A percentile compares a stretch with the other conserved stretches of the same genome.
Conservation (phyloP, 2,113 vertebrate genomes). For the Rousettus leschenaultii region DNA sequence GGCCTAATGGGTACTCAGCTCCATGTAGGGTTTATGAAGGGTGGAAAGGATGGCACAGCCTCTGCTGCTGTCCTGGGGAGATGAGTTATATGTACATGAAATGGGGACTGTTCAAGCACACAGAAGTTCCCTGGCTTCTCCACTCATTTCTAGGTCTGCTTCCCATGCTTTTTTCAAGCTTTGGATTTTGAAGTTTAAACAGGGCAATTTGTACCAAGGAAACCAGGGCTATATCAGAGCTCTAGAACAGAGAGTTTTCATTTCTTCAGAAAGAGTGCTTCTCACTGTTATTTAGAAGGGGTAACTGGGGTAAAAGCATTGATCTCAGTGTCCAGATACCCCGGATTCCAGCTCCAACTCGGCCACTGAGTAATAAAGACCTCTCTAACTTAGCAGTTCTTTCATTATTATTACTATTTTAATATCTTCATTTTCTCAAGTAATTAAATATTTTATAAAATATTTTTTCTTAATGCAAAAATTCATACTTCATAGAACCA, state of each 20-base stretch:
- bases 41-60: background rate
- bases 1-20: background rate
- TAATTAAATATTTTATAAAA: conserved; percentile 33
- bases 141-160: conserved; percentile 7
- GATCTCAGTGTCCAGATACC: background rate
- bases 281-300: background rate
- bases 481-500: background rate
- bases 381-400: background rate
- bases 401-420: background rate
- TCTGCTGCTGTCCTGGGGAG: background rate
- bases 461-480: conserved; percentile 16
- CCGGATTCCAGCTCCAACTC: background rate
- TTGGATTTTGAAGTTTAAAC: conserved; percentile 28
- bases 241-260: background rate
- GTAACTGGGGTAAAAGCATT: background rate
- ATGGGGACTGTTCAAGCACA: background rate
- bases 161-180: background rate
- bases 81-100: background rate
- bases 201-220: background rate
- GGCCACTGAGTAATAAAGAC: background rate
- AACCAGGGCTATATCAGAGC: background rate
- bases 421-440: conserved; percentile 5
- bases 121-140: background rate
- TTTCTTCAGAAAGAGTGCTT: background rate
- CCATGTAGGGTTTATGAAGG: background rate